Evolutionary conservation across 2,113 vertebrate genomes (phyloP).

Genomic region (Paedocypris sp.): DNA sequence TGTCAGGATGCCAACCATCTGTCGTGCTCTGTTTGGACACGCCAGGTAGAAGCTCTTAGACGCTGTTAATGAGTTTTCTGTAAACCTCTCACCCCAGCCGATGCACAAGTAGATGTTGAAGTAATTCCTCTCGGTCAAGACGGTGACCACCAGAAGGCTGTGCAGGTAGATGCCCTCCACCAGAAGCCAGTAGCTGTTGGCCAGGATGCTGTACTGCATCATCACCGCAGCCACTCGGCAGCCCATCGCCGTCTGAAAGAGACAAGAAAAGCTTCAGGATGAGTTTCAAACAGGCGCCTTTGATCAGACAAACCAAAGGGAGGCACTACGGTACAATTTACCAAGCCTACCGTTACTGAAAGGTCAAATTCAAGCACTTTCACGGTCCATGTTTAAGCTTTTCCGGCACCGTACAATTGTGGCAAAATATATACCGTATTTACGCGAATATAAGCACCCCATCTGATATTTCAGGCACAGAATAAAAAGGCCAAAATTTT

Average conservation of each 20-base stretch:
- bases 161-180: slow-evolving; percentile 96
- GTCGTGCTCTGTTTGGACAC: background rate
- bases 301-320: background rate
- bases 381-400: too few relatives aligned
- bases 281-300: background rate
- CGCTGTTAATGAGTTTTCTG: background rate
- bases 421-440: too few relatives aligned
- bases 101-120: slow-evolving; percentile 87
- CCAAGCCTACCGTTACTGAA: too few relatives aligned
- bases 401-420: too few relatives aligned
- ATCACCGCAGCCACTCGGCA: slow-evolving; percentile 86
- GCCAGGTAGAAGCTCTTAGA: background rate
- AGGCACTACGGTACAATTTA: too few relatives aligned
- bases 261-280: background rate
- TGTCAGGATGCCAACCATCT: background rate
- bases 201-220: slow-evolving; percentile 96
- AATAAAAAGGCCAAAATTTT: too few relatives aligned
- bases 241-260: slow-evolving; percentile 68
- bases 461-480: too few relatives aligned
- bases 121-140: slow-evolving; percentile 86
- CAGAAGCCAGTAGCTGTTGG: slow-evolving; percentile 96
- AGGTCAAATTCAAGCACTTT: too few relatives aligned
- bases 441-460: too few relatives aligned
- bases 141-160: slow-evolving; percentile 80
- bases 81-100: slow-evolving; percentile 82